Evolutionary conservation across 2,797 vertebrate species (phyloP).

Genomic region (Valencia hispanica): DNA sequence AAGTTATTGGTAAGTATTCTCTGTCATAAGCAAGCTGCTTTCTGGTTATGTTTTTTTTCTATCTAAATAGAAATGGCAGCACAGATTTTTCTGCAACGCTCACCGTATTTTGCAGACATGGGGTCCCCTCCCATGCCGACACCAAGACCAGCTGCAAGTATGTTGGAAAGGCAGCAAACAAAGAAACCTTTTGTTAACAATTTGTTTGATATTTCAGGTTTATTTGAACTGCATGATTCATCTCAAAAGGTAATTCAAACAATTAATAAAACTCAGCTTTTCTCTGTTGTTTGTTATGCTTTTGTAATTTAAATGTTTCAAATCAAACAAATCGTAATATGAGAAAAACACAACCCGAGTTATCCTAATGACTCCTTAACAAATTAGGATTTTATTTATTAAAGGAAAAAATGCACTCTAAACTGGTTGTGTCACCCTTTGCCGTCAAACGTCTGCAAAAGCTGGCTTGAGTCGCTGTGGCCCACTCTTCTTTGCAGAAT

Average conservation of each 20-base stretch:
- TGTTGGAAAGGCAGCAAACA: neutral
- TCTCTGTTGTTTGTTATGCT: no score
- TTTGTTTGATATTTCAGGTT: neutral
- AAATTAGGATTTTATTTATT: neutral
- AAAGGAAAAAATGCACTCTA: neutral
- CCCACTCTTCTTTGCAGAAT: no score
- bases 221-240: neutral
- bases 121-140: constrained; percentile 29
- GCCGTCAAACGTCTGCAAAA: no score
- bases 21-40: neutral
- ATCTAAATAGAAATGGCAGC: neutral
- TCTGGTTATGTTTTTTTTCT: neutral
- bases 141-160: constrained; percentile 31
- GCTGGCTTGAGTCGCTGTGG: no score
- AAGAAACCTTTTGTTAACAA: neutral
- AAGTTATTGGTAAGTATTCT: neutral
- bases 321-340: neutral
- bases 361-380: neutral
- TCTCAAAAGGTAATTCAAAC: neutral
- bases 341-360: neutral
- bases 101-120: constrained; percentile 42
- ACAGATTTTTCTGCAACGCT: constrained; percentile 6
- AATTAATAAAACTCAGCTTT: no score
- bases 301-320: no score
- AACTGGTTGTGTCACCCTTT: neutral